Evolutionary conservation across 2,888 invertebrate genomes (phyloP), one percentile per base, ranked within the genome.

Genomic region (Tetragonisca angustula): DNA sequence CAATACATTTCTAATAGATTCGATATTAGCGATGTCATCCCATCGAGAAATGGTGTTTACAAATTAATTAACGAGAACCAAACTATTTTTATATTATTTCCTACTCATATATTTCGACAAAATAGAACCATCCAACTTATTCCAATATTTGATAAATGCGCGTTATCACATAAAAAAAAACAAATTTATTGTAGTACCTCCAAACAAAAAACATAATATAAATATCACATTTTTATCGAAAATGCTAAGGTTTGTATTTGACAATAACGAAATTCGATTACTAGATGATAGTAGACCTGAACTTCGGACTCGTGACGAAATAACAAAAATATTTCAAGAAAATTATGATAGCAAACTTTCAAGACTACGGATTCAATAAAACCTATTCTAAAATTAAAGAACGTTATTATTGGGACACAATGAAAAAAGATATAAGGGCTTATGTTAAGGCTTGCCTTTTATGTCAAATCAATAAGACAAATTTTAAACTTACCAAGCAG

Each of bases 161-260:
- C 36, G 36, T 36, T 36, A 36, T 36, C 36, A 2, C 36, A 36
- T 36, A 4, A 36, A 43, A 19, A 13, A 49, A 2, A 9, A 56
- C 1, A 59, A 56, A 21, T 80, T 80, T 19, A 15, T 67, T 21
- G 19, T 81, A 6, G 49, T 77, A 3, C 73, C 72, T 11, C 73
- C 80, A 9, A 24, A 67, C 2, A 65, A 71, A 19, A 21, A 64
- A 4, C 21, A 3, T 19, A 62, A 61, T 54, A 79, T 68, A n/a
- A 73, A 79, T 59, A n/a, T 19, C 2, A 19, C 36, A 2, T 49
- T 54, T 15, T 59, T 78, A 19, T 50, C 19, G 4, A 68, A 69
- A 27, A 74, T 79, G 79, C 9, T 79, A 2, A 64, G 36, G n/a
- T 81, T 81, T 27, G n/a, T 82, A 19, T 78, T 78, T 50, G 9